Base-by-base conservation (phyloP, 2,113 vertebrate species). In the Notothenia rossii region DNA sequence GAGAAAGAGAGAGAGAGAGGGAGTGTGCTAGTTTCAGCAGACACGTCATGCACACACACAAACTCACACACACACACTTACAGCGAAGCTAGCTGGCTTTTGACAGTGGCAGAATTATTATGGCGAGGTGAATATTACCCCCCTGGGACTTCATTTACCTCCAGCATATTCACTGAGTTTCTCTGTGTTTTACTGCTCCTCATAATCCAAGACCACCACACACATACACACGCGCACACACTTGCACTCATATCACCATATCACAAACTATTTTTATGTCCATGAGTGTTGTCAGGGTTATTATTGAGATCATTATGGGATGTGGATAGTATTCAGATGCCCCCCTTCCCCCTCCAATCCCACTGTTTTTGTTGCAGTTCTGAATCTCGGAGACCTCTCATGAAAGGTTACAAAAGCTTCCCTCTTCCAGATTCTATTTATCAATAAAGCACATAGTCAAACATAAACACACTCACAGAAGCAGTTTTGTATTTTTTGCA, bases 121-220 rank as follows among this genome's bases (percentile, higher is more conserved):
- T 77, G 85, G 90, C 72, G 86, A 91, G 90, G 91, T 88, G 92
- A 90, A 93, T 94, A 95, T 95, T 93, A 94, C 89, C 86, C 94
- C 91, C 84, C 72, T 87, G 94, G 92, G 95, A 94, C 92, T 94
- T 94, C 93, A 94, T 95, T 95, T 95, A 95, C 94, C 95, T 94
- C 94, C 92, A 92, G 93, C 93, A 93, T 93, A 91, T 95, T 94
- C 92, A 85, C 85, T 90, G 93, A 94, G 91, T 93, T 93, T 90
- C 91, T 92, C 87, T 92, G 85, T 94, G 92, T 92, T 95, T 94
- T 94, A 95, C 92, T 91, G 92, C 93, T 89, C 86, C 89, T 92
- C 93, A 94, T 95, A 94, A 95, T 95, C 93, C 92, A 53, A 88
- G 85, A 73, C 89, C 88, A 86, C 63, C 56, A 60, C 65, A 40